Evolutionary conservation across 2,888 invertebrate species (phyloP), one percentile per base, ranked within the genome.

Genomic region (Drosophila neonasuta): DNA sequence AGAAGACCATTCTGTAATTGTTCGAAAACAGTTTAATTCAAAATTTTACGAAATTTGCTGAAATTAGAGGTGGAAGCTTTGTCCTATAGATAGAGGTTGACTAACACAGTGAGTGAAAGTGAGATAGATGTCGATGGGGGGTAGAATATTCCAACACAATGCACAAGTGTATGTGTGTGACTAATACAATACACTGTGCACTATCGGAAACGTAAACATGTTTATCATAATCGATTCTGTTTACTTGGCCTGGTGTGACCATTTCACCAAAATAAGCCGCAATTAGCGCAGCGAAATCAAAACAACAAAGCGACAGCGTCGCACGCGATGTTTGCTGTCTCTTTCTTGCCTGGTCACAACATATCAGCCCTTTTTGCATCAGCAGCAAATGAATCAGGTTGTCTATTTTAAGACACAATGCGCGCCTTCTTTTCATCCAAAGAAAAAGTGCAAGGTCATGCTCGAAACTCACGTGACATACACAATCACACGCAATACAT

Each of bases 161-260:
- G 20, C 6, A 34, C 20, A 44, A 5, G 39, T 41, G 15, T 15
- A 15, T 41, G 36, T 36, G 36, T 36, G 36, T 36, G 36, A 13
- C 39, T 7, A 13, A 44, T 5, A 32, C 24, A 42, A 41, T n/a
- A 13, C 7, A 34, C 11, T 8, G 34, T 34, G 32, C 50, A 50
- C 24, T 32, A 50, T 61, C 13, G 17, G 0, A 24, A 54, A 5
- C 20, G 73, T 81, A 71, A 85, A 74, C 80, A 79, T 80, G 82
- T 81, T 80, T 76, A 79, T 79, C 85, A 71, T 58, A 64, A 59
- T 68, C 29, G 24, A 30, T 61, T 36, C 52, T 78, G 65, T 74
- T 84, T 67, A 67, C 51, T 45, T 60, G 46, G 48, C 15, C 61
- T 34, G 15, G 17, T 45, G 17, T n/a, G 42, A 30, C 9, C 63